A percentile compares a stretch with the other conserved stretches of the same genome.
Evolutionary conservation across 2,888 invertebrate species (phyloP).

Genomic region (Volucella inflata): DNA sequence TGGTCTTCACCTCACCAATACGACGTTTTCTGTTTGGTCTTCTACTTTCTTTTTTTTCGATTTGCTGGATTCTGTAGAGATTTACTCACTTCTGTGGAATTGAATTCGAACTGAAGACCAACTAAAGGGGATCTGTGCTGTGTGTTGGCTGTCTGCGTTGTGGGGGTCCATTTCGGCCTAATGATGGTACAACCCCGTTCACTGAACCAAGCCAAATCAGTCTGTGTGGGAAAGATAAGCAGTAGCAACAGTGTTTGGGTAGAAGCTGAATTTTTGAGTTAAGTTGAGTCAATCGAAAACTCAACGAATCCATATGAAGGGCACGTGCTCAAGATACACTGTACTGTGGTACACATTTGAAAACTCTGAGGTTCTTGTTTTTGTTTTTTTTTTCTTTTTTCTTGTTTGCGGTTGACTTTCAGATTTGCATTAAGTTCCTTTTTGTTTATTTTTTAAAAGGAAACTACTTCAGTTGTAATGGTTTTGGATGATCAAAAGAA

Average conservation of each 20-base stretch:
- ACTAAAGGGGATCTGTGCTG: slow-evolving; percentile 26
- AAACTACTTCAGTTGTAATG: slow-evolving; percentile 40
- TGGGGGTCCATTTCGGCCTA: slow-evolving; percentile 63
- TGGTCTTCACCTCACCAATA: slow-evolving; percentile 71
- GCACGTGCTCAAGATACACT: slow-evolving; percentile 31
- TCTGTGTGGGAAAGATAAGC: slow-evolving; percentile 61
- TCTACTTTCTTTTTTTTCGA: slow-evolving; percentile 30
- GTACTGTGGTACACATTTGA: not conserved
- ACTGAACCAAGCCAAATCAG: slow-evolving; percentile 57
- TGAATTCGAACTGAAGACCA: slow-evolving; percentile 37
- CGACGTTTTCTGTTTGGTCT: slow-evolving; percentile 45
- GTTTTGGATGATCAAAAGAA: slow-evolving; percentile 25
- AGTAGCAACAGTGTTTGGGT: slow-evolving; percentile 14
- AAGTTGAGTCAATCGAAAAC: slow-evolving; percentile 52
- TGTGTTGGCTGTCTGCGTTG: slow-evolving; percentile 28
- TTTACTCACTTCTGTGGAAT: slow-evolving; percentile 57
- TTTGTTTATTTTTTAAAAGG: slow-evolving; percentile 8
- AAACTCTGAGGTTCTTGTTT: slow-evolving; percentile 30
- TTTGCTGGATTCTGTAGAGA: slow-evolving; percentile 40
- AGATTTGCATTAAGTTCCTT: not conserved
- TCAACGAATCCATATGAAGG: slow-evolving; percentile 46
- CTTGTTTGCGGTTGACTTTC: slow-evolving; percentile 7
- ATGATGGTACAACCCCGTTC: slow-evolving; percentile 59
- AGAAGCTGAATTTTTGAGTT: slow-evolving; percentile 20
- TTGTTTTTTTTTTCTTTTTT: slow-evolving; percentile 27